Base-by-base conservation (phyloP, 2,888 invertebrate genomes). In the Odontomyia ornata region DNA sequence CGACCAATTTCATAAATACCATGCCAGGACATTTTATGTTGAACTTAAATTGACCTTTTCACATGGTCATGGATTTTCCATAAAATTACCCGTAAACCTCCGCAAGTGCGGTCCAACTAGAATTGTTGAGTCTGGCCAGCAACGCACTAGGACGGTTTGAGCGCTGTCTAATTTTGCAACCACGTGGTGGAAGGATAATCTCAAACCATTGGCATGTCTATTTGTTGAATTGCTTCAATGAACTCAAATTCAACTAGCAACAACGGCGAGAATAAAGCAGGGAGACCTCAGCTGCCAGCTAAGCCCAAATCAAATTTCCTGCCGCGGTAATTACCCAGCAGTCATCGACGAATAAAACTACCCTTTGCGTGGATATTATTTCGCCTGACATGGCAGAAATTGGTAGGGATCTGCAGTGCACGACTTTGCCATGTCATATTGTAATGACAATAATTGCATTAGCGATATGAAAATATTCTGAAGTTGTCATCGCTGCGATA, bases 381-480 rank as follows among this genome's bases (percentile, higher is more conserved):
- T 57, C 73, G 73, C 73, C 25, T 23, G 57, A 36, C 15, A 57
- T 57, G 73, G 60, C 60, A 23, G 30, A 27, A 57, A 30, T 46
- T 57, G 56, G 57, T 30, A 47, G 69, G 69, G 69, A 36, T 36
- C 46, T 46, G n/a, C 18, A 57, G 30, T 21, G 56, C 43, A 36
- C n/a, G n/a, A 73, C 18, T 60, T 30, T 21, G 73, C 23, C 62
- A 78, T 77, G 77, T 78, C 77, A 76, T 77, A 78, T 65, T 56
- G 25, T 77, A 77, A 78, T 77, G 65, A 73, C 30, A 36, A 30
- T 73, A 79, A 79, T 79, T 79, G 79, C 79, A 77, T 79, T 79
- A 79, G 73, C 65, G 57, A 76, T 75, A 79, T 79, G 77, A 77
- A 77, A 77, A 76, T 77, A 79, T 77, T 76, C 75, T 47, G 65